Evolutionary conservation across 2,113 vertebrate genomes (phyloP), one percentile per base, ranked within the genome.

Genomic region (Marmota monax): DNA sequence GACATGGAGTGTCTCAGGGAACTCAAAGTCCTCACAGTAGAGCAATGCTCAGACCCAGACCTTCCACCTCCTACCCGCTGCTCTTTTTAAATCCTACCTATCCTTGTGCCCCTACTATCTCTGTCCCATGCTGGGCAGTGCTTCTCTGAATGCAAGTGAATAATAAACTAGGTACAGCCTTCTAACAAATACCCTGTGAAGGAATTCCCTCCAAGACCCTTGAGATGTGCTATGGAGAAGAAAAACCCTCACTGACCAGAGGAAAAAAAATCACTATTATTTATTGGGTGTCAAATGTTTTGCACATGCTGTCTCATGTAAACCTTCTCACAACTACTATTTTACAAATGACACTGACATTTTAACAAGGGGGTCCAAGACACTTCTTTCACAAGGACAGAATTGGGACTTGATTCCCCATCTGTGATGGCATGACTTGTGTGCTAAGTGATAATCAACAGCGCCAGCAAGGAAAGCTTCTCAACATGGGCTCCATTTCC

Each of bases 261-360:
- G 16, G 22, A 7, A 23, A 23, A 23, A 39, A 77, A 65, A 14
- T 39, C 29, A 39, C 7, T 25, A 9, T 14, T 45, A 11, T 2
- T 53, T 11, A 7, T 4, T 16, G 20, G 48, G 29, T 32, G 20
- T 22, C 39, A 9, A 37, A 53, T 48, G 4, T 48, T n/a, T 82
- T 48, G 51, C 48, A 70, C 20, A 13, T 2, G 5, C 39, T 27
- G 12, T 53, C 63, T 51, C n/a, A 17, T 20, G 42, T 29, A 37
- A 39, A 70, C 53, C 17, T 27, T 0, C 69, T 5, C 39, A 20
- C n/a, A 17, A 12, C 25, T 3, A 17, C 1, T 4, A 1, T 16
- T n/a, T 22, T 4, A n/a, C 82, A 5, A 9, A 27, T 14, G 23
- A 58, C 63, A 17, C 27, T 0, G 42, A 25, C 51, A 65, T 51